These are phyloP conservation scores for Apodemia zela DNA, from an alignment of 2,888 invertebrate species.

Conservation along the genomic window DNA sequence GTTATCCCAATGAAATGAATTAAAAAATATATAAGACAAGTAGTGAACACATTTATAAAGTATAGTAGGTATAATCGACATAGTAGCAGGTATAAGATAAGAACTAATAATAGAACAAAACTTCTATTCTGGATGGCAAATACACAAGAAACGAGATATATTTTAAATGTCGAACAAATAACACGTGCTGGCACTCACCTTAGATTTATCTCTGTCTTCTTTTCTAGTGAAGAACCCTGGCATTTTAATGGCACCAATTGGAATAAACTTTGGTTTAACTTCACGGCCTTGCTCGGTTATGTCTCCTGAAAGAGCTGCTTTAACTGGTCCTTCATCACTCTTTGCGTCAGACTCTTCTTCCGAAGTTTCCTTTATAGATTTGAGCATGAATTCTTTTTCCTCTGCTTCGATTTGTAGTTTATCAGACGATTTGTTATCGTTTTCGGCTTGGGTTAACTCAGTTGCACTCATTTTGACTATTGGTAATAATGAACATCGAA, in stretches of 20 bases:
- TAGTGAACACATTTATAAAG: too few relatives aligned
- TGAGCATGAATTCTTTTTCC: slow-evolving; percentile 81
- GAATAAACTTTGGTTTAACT: slow-evolving; percentile 90
- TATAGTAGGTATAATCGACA: too few relatives aligned
- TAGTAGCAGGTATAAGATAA: too few relatives aligned
- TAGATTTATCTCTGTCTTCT: slow-evolving; percentile 86
- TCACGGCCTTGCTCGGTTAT: slow-evolving; percentile 85
- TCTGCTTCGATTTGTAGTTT: slow-evolving; percentile 84
- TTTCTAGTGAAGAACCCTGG: slow-evolving; percentile 91
- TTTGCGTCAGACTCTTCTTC: slow-evolving; percentile 71
- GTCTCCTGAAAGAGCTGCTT: slow-evolving; percentile 75
- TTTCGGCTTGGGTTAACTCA: slow-evolving; percentile 63
- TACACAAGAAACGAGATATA: background rate
- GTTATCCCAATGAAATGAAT: too few relatives aligned
- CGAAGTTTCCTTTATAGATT: slow-evolving; percentile 76
- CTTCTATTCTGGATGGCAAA: too few relatives aligned
- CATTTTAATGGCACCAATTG: slow-evolving; percentile 93
- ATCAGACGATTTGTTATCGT: slow-evolving; percentile 75
- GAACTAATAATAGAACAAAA: too few relatives aligned
- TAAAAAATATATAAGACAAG: too few relatives aligned
- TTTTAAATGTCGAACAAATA: background rate
- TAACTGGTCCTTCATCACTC: slow-evolving; percentile 68
- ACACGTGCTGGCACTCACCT: slow-evolving; percentile 63
- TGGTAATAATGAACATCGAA: background rate
- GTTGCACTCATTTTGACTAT: slow-evolving; percentile 49